Conservation (phyloP, 2,888 invertebrate genomes). For the Phragmatobia fuliginosa region DNA sequence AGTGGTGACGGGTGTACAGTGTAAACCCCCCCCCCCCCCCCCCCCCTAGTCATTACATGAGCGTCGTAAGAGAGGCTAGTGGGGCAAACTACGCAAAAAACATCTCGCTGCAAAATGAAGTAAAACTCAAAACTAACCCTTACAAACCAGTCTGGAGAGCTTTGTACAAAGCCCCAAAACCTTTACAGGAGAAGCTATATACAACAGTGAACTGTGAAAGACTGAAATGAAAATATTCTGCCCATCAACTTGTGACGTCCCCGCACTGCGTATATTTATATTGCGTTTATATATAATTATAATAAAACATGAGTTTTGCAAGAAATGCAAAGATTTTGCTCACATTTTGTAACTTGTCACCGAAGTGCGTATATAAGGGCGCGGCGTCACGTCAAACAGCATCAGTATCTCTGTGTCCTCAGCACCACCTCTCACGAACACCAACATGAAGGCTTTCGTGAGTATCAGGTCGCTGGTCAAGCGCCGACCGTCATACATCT, state of each 20-base stretch:
- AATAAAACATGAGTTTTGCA: slow-evolving; percentile 51
- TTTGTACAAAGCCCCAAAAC: too few species aligned
- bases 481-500: background rate
- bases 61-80: too few species aligned
- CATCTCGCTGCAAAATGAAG: too few species aligned
- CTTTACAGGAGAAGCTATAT: too few species aligned
- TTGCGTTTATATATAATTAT: slow-evolving; percentile 33
- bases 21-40: too few species aligned
- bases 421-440: slow-evolving; percentile 24
- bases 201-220: too few species aligned
- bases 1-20: too few species aligned
- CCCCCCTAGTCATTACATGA: too few species aligned
- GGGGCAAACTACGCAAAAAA: too few species aligned
- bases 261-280: slow-evolving; percentile 1
- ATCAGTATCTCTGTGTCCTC: slow-evolving; percentile 16
- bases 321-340: slow-evolving; percentile 36
- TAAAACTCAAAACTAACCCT: too few species aligned
- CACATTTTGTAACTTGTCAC: slow-evolving; percentile 43
- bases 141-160: too few species aligned
- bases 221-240: background rate
- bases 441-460: slow-evolving; percentile 61
- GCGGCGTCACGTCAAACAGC: slow-evolving; percentile 1
- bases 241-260: background rate
- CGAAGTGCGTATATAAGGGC: slow-evolving; percentile 39
- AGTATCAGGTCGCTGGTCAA: slow-evolving; percentile 39